Evolutionary conservation across 2,888 invertebrate species (phyloP), one percentile per base, ranked within the genome.

Genomic region (Synanthedon formicaeformis): DNA sequence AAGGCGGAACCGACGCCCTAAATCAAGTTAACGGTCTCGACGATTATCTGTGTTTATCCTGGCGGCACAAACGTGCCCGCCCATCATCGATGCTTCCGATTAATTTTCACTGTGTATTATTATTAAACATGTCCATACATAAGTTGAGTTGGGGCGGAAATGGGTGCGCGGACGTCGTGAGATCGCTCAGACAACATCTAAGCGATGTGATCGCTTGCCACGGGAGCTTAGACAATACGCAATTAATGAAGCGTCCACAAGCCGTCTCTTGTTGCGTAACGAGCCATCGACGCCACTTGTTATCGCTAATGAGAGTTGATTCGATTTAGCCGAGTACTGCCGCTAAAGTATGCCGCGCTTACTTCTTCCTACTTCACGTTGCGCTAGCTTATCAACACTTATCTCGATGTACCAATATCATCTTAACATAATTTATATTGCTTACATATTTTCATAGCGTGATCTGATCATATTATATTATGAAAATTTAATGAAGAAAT

Each of bases 21-120:
- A 74, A 77, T 75, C 73, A 76, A 73, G 62, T 62, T 77, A 75
- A 73, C 79, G 77, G 74, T 73, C 61, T 55, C 58, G 52, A 60
- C 63, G 69, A 73, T 74, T 75, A 78, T 75, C 73, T 71, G 60
- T 69, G 74, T 75, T 80, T 77, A 80, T 78, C 78, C 73, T 75
- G 73, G 75, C 75, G 69, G 77, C 69, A 69, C 70, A 69, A 73
- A 69, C 72, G 67, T 71, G 73, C 63, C 64, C 66, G 67, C 69
- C 45, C 14, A 75, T 78, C 74, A 78, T 73, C 75, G 71, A 74
- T 73, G 73, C 72, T 76, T 73, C 73, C 70, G 75, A 80, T 81
- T 76, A 78, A 81, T 80, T 73, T 71, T 49, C 45, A 41, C 54
- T 49, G 51, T 53, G 45, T 63, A 71, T 70, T 67, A 66, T 69